phyloP scores from a whole-genome alignment of 2,113 vertebrate species.

The Ramphastos sulfuratus region DNA sequence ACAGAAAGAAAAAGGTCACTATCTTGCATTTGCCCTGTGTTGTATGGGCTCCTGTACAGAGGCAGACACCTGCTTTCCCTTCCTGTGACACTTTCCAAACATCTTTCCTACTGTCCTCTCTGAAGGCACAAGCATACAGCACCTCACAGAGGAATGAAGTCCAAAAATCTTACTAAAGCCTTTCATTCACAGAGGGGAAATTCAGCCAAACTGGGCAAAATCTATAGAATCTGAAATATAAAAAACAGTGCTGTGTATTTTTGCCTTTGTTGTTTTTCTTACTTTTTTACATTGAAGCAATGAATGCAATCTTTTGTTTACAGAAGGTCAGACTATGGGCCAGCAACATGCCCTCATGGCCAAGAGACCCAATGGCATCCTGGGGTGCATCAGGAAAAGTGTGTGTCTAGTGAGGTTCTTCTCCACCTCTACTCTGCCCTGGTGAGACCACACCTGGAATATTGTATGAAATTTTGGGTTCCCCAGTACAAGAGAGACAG shows the following conservation, averaged over 20 bases:
- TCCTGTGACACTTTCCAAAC: background rate
- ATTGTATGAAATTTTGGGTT: too few relatives aligned
- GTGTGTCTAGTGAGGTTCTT: too few relatives aligned
- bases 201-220: background rate
- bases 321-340: background rate
- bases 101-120: background rate
- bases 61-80: background rate
- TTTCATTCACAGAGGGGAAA: background rate
- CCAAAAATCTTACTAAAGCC: background rate
- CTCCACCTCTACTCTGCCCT: too few relatives aligned
- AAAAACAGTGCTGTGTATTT: accelerated
- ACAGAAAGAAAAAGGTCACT: background rate
- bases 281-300: background rate
- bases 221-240: background rate
- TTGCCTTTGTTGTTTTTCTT: background rate
- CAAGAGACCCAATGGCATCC: too few relatives aligned
- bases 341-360: too few relatives aligned
- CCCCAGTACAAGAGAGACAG: too few relatives aligned
- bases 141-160: background rate
- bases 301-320: background rate
- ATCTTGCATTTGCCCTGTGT: background rate
- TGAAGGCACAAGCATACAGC: background rate
- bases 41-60: background rate
- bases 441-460: too few relatives aligned
- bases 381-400: too few relatives aligned